Conservation (phyloP, 2,797 vertebrate genomes). For the Propithecus perrieri region DNA sequence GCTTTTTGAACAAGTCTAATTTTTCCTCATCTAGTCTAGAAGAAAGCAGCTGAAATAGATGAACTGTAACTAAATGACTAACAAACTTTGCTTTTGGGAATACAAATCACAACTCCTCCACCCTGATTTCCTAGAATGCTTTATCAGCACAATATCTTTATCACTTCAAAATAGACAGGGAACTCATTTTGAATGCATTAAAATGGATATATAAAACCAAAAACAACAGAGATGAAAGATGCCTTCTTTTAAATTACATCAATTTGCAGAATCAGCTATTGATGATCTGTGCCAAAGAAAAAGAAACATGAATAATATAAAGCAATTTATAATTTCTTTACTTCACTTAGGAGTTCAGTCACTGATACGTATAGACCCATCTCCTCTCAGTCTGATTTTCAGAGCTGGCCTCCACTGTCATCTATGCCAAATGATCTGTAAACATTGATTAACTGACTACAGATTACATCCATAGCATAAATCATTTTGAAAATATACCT, state of each 20-base stretch:
- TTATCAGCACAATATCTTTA: neutral
- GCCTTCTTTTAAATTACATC: neutral
- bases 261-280: neutral
- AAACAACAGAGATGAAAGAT: neutral
- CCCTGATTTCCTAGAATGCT: neutral
- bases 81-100: neutral
- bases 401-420: neutral
- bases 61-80: neutral
- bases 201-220: constrained; percentile 18
- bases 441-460: neutral
- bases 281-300: neutral
- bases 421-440: neutral
- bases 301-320: neutral
- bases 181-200: constrained; percentile 3
- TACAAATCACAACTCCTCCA: neutral
- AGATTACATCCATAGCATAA: neutral
- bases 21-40: neutral
- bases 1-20: neutral
- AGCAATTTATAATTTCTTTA: neutral
- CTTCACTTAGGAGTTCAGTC: neutral
- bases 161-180: neutral
- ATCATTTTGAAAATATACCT: neutral
- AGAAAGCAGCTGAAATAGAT: constrained; percentile 4
- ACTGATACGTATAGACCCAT: neutral
- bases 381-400: neutral